phyloP scores from a whole-genome alignment of 2,113 vertebrate genomes.

The Antechinus stuartii region DNA sequence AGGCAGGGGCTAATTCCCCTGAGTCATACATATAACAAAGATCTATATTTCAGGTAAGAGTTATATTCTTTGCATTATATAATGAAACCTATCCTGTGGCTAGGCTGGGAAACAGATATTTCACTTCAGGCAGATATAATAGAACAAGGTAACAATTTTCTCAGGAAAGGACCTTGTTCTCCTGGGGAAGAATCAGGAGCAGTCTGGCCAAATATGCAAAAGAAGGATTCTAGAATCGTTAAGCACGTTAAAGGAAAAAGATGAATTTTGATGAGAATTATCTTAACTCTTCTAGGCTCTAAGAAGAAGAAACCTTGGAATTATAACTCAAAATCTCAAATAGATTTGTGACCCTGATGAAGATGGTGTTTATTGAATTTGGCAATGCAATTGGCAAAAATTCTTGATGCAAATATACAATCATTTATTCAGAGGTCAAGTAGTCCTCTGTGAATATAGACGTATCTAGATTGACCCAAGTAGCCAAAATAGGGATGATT shows the following conservation, averaged over 20 bases:
- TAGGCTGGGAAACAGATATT: neutral
- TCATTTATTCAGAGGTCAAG: neutral
- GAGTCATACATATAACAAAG: no score
- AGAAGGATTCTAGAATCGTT: neutral
- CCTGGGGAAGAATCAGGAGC: neutral
- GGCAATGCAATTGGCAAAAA: neutral
- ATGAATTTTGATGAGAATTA: neutral
- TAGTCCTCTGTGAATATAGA: neutral
- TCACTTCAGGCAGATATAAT: neutral
- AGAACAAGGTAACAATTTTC: neutral
- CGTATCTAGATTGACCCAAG: neutral
- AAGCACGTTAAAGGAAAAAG: neutral
- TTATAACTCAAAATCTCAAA: neutral
- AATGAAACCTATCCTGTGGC: no score
- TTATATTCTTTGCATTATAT: no score
- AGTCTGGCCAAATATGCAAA: neutral
- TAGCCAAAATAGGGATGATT: neutral
- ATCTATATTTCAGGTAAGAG: no score
- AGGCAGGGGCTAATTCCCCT: no score
- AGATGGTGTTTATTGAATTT: neutral
- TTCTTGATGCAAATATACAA: neutral
- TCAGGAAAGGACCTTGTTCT: neutral
- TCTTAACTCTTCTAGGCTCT: neutral
- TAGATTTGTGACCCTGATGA: neutral
- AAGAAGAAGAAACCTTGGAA: neutral